These are phyloP conservation scores for Hemicordylus capensis DNA, from an alignment of 2,113 vertebrate species.

Conservation along the genomic window DNA sequence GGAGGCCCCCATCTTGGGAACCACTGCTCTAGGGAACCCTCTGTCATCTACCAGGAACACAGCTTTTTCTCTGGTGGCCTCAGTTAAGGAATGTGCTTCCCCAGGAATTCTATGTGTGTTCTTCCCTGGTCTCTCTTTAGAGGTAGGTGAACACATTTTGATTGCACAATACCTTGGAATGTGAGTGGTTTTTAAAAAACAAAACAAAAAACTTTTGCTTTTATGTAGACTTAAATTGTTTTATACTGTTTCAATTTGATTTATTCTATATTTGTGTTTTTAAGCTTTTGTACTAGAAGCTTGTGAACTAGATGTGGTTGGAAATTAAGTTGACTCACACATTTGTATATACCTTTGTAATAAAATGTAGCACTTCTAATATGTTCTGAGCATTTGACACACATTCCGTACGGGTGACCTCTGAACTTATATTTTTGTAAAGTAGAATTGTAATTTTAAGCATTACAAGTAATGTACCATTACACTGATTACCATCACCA, in stretches of 20 bases:
- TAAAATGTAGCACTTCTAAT: not conserved
- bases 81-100: too few species aligned
- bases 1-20: too few species aligned
- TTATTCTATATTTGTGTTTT: not conserved
- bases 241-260: not conserved
- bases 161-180: not conserved
- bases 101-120: not conserved
- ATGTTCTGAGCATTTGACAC: too few species aligned
- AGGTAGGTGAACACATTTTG: not conserved
- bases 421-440: not conserved
- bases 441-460: too few species aligned
- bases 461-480: too few species aligned
- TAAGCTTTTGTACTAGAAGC: not conserved
- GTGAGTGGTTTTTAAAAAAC: not conserved
- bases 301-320: not conserved
- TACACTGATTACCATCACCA: not conserved
- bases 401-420: too few species aligned
- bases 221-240: not conserved
- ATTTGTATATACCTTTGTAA: not conserved
- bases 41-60: too few species aligned
- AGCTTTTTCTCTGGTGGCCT: too few species aligned
- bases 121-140: not conserved
- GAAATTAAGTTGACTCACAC: not conserved
- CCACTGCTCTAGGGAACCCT: too few species aligned
- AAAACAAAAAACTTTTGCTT: not conserved